These are phyloP conservation scores for Palythoa grandiflora DNA, from an alignment of 92 coral and sea anemone species.

Conservation along the genomic window DNA sequence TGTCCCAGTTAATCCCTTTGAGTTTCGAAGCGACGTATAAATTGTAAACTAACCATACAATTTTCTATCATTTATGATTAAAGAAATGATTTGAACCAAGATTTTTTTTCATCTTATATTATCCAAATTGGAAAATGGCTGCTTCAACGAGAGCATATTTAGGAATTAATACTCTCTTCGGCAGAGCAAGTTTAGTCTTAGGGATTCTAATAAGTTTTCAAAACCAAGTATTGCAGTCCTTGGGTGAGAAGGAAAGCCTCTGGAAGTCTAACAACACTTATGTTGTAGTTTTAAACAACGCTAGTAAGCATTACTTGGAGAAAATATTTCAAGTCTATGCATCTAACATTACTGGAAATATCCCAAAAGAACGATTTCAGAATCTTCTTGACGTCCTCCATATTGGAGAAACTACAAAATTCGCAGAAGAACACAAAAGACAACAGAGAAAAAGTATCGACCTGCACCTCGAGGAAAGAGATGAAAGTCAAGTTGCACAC, in stretches of 20 bases:
- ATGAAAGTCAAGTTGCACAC: background rate
- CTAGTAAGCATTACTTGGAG: slow-evolving; percentile 54
- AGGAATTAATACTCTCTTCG: slow-evolving; percentile 13
- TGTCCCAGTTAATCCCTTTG: background rate
- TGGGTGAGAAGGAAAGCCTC: slow-evolving; percentile 3
- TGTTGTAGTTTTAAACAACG: slow-evolving; percentile 48
- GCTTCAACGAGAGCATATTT: background rate
- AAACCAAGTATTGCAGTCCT: slow-evolving; percentile 1
- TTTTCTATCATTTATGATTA: no score
- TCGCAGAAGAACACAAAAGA: slow-evolving; percentile 1
- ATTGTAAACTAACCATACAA: background rate
- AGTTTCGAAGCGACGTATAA: background rate
- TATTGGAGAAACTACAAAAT: slow-evolving; percentile 38
- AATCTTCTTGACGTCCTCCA: slow-evolving; percentile 53
- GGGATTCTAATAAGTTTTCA: slow-evolving; percentile 13
- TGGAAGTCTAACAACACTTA: background rate
- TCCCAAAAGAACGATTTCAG: slow-evolving; percentile 51
- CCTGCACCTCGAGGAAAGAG: background rate
- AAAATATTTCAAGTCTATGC: slow-evolving; percentile 61
- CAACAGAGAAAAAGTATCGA: background rate
- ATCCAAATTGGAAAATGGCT: slow-evolving; percentile 49
- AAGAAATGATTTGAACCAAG: background rate
- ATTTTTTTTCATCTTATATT: background rate
- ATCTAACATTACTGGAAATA: slow-evolving; percentile 50
- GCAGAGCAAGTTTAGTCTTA: slow-evolving; percentile 17